Conservation (phyloP, 2,888 invertebrate genomes). For the Bimastos eiseni region DNA sequence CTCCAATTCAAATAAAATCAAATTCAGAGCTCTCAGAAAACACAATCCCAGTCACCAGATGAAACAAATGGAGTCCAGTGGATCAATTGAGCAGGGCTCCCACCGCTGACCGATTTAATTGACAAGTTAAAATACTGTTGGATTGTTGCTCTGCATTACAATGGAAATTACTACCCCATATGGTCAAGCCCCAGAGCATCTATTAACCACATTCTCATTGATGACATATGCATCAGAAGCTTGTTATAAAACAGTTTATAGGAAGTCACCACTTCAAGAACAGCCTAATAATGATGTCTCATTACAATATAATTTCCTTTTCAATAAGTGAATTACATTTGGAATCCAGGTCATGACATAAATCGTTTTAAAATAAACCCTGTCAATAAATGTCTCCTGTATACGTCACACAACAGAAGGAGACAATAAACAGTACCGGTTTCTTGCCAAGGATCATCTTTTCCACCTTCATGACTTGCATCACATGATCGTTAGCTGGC, state of each 20-base stretch:
- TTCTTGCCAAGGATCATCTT: slow-evolving; percentile 98
- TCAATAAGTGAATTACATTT: too few species aligned
- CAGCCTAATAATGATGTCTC: too few species aligned
- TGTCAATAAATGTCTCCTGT: too few species aligned
- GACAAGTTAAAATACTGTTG: not conserved
- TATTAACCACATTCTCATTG: not conserved
- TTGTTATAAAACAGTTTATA: too few species aligned
- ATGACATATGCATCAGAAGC: not conserved
- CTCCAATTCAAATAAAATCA: too few species aligned
- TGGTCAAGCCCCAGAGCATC: not conserved
- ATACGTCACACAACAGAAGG: not conserved
- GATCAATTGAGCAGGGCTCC: not conserved
- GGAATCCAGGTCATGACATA: too few species aligned
- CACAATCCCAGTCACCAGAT: too few species aligned
- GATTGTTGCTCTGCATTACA: not conserved
- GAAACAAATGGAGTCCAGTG: not conserved
- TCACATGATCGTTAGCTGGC: slow-evolving; percentile 91
- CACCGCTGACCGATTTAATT: not conserved
- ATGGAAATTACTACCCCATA: not conserved
- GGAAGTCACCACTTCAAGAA: too few species aligned
- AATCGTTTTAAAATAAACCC: too few species aligned
- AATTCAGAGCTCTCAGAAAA: too few species aligned
- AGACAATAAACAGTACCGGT: slow-evolving; percentile 68
- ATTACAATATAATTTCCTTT: too few species aligned
- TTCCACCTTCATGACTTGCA: slow-evolving; percentile 94